phyloP scores from a whole-genome alignment of 2,888 invertebrate genomes.

The Brachyptera risi region DNA sequence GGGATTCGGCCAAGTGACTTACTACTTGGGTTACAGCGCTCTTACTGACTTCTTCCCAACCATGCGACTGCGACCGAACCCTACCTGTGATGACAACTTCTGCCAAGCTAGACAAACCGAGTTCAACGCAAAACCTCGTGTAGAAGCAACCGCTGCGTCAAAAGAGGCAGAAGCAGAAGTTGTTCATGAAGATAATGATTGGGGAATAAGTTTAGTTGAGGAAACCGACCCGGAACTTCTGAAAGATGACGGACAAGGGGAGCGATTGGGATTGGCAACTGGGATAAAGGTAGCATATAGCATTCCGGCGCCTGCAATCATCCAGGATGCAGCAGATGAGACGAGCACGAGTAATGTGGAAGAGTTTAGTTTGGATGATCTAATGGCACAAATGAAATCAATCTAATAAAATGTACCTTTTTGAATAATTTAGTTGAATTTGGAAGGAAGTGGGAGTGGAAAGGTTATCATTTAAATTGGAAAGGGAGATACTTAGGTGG shows the following conservation, averaged over 20 bases:
- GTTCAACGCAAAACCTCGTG: constrained; percentile 50
- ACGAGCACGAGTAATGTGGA: constrained; percentile 20
- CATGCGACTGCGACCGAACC: constrained; percentile 90
- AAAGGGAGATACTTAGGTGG: no score
- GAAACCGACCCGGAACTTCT: constrained; percentile 54
- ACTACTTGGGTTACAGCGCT: constrained; percentile 96
- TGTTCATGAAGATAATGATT: constrained; percentile 85
- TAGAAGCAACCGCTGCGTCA: constrained; percentile 39
- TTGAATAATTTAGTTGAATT: no score
- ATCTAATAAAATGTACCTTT: no score
- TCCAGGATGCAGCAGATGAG: constrained; percentile 45
- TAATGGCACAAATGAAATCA: constrained; percentile 89
- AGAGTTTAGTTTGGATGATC: constrained; percentile 70
- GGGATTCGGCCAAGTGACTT: constrained; percentile 84
- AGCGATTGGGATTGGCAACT: constrained; percentile 42
- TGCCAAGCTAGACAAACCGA: constrained; percentile 70
- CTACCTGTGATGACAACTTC: constrained; percentile 77
- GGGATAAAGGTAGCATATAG: constrained; percentile 68
- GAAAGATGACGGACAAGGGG: constrained; percentile 36
- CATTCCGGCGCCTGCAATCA: constrained; percentile 51
- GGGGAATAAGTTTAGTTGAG: constrained; percentile 72
- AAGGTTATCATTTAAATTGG: no score
- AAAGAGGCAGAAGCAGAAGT: constrained; percentile 50
- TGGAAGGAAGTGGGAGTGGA: no score
- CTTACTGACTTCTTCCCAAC: constrained; percentile 93